phyloP scores from a whole-genome alignment of 2,888 invertebrate genomes.

The Eulithis prunata region DNA sequence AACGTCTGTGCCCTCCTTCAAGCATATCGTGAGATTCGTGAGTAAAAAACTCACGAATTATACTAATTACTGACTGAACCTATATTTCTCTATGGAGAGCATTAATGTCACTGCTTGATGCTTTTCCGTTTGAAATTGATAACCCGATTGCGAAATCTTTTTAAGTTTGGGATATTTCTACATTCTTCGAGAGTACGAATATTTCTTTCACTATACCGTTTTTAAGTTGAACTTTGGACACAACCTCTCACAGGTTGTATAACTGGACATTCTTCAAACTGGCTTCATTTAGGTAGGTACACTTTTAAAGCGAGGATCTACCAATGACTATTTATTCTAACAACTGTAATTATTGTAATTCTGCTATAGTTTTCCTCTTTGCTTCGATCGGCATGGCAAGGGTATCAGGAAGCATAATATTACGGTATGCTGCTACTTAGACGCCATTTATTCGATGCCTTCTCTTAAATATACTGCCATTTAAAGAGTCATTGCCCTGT shows the following conservation, averaged over 20 bases:
- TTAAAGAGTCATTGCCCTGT: constrained; percentile 19
- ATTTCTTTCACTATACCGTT: neutral
- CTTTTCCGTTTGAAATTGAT: too few relatives aligned
- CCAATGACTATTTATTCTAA: neutral
- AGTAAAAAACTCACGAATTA: too few relatives aligned
- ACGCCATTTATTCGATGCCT: neutral
- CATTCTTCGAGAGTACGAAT: neutral
- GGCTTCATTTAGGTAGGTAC: neutral
- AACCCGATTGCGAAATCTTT: too few relatives aligned
- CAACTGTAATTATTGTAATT: constrained; percentile 16
- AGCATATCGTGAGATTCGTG: too few relatives aligned
- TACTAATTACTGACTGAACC: too few relatives aligned
- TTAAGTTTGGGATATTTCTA: neutral
- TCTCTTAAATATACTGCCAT: constrained; percentile 11
- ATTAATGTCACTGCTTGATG: too few relatives aligned
- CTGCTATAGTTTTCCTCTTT: constrained; percentile 22
- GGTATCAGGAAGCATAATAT: constrained; percentile 28
- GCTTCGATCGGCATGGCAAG: constrained; percentile 19
- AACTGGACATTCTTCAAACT: constrained; percentile 4
- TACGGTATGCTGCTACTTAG: neutral
- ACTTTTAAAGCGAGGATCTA: constrained; percentile 5
- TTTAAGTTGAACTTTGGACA: too few relatives aligned
- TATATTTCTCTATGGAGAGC: too few relatives aligned
- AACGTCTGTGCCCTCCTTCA: too few relatives aligned
- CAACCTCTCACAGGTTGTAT: constrained; percentile 6